Base-by-base conservation (phyloP, 2,797 vertebrate genomes). In the Squalus acanthias region DNA sequence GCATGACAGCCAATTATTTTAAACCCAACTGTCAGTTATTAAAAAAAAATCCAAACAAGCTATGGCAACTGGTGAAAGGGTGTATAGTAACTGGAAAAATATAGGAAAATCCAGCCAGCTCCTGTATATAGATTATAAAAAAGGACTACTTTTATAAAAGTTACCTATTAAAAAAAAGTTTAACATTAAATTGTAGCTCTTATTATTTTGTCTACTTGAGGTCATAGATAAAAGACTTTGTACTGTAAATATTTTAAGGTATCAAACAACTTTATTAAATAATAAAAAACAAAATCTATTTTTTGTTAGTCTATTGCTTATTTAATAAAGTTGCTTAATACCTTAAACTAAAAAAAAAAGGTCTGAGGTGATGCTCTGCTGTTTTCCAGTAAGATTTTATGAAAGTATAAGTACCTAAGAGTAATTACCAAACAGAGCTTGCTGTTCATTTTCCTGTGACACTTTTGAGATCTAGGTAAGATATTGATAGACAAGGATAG, bases 1-100 rank as follows among this genome's bases (percentile, higher is more conserved):
- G 33, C 17, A 22, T 92, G 33, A 39, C 89, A 92, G 60, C 89
- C 89, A 92, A 92, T 67, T 92, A 92, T 22, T 67, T 92, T 93
- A 93, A 93, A 93, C 46, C 63, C n/a, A 93, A 46, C n/a, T 93
- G 65, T 65, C 91, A 93, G 63, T n/a, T 69, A 24, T 85, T 24
- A 46, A n/a, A 93, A 69, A 93, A 69, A 69, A 39, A 93, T 67
- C 63, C 63, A 93, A 67, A 93, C n/a, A 67, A 69, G 22, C 20
- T 12, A 24, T 26, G 91, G 39, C n/a, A 93, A 93, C 39, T 93
- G 91, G 63, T 93, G 65, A 67, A 46, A 93, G 10, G 17, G 8
- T n/a, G 65, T 17, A 69, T 10, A 69, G 20, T 65, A 69, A 46
- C 7, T 93, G n/a, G 91, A 39, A 67, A 67, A 69, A 93, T 50